Evolutionary conservation across 1,140 invertebrate genomes (phyloP), one percentile per base, ranked within the genome.

Genomic region (Holcopasites calliopsidis): DNA sequence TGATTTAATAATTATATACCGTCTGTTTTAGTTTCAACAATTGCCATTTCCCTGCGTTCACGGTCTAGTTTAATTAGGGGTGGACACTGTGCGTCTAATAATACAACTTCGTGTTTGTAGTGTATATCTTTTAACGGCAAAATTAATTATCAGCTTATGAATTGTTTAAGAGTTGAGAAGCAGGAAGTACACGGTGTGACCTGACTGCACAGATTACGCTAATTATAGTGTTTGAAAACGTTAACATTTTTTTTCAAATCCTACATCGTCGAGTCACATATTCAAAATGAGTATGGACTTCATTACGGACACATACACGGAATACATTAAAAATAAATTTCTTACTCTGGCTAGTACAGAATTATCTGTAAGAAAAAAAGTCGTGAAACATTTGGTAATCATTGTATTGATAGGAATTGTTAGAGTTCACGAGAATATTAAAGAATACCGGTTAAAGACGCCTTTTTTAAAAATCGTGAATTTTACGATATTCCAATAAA

Each of bases 71-170:
- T 68, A 54, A 68, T 54, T 28, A 57, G n/a, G 23, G 26, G n/a
- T 11, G 38, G 47, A 23, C 28, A 10, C 3, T 18, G 1, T 28
- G 18, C n/a, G 40, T 42, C 58, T 44, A 57, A 26, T 33, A 33
- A 58, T 47, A 47, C 28, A 47, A 33, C 33, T 69, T 38, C 47
- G 42, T 40, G 18, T 42, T 18, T 3, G 11, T 58, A 58, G 13
- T 31, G 1, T 8, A 18, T 69, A 57, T 31, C 52, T 31, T 42
- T 31, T 57, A 69, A 69, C 16, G n/a, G 26, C 7, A 69, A 69
- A 54, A 21, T 60, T 61, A 61, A 61, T 71, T 61, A 10, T 40
- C 6, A 5, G 18, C 31, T 31, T 28, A 62, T 72, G 33, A 72
- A 62, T 72, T 52, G 21, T 62, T 50, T 40, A 52, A 38, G 18